Percentiles rank a stretch among this genome's conserved stretches.
Evolutionary conservation across 2,113 vertebrate genomes (phyloP).

Genomic region (Cervus canadensis): DNA sequence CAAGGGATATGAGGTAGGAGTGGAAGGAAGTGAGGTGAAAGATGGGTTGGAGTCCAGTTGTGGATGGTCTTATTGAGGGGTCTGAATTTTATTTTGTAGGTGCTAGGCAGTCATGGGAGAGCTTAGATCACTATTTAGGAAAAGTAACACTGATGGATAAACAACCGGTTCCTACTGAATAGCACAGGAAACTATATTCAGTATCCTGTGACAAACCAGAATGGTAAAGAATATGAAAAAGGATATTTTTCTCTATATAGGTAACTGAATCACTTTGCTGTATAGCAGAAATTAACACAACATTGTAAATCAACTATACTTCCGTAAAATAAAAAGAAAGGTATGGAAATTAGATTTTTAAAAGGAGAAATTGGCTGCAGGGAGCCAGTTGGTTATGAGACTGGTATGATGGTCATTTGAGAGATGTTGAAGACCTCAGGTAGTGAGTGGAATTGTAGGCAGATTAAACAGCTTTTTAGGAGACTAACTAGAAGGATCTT

Average conservation of each 20-base stretch:
- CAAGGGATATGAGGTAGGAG: not conserved
- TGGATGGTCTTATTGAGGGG: not conserved
- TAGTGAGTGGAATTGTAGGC: not conserved
- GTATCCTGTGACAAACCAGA: not conserved
- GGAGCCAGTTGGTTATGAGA: not conserved
- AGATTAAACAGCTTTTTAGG: not conserved
- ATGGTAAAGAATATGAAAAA: not conserved
- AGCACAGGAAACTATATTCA: not conserved
- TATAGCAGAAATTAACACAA: not conserved
- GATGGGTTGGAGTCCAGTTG: not conserved
- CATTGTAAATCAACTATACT: not conserved
- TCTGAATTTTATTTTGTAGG: slow-evolving; percentile 16
- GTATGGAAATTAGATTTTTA: not conserved
- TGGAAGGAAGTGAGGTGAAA: not conserved
- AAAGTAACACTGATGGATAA: not conserved
- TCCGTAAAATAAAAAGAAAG: not conserved
- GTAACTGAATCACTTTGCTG: not conserved
- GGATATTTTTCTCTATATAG: not conserved
- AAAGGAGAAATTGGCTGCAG: not conserved
- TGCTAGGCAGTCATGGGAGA: not conserved
- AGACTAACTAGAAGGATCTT: not conserved
- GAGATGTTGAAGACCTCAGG: not conserved
- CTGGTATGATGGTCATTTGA: not conserved
- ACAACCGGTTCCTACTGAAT: not conserved
- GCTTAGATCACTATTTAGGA: not conserved